These are phyloP conservation scores for Hyles lineata DNA, from an alignment of 2,888 invertebrate species.

Conservation along the genomic window DNA sequence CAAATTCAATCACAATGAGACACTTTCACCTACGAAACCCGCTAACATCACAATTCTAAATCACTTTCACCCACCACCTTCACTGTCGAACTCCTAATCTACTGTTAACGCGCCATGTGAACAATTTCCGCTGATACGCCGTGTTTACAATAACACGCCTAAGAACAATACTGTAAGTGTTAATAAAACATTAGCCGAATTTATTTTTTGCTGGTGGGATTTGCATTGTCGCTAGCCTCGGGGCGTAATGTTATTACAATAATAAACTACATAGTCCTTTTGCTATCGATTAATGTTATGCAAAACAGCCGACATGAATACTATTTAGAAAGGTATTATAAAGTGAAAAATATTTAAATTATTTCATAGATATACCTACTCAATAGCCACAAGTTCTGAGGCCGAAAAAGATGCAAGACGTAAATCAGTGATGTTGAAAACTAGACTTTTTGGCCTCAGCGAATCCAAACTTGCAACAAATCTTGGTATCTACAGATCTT, in stretches of 20 bases:
- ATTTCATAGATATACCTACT: too few species aligned
- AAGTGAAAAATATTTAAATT: too few species aligned
- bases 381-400: neutral
- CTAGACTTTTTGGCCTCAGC: too few species aligned
- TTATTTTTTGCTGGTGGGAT: constrained; percentile 32
- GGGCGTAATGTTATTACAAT: constrained; percentile 36
- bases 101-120: neutral
- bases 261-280: neutral
- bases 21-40: neutral
- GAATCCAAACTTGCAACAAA: too few species aligned
- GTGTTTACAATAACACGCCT: constrained; percentile 50
- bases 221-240: constrained; percentile 25
- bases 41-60: neutral
- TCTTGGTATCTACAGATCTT: too few species aligned
- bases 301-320: neutral
- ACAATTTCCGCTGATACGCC: constrained; percentile 1
- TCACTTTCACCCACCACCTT: neutral
- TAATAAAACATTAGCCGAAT: constrained; percentile 52
- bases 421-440: too few species aligned
- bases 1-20: neutral
- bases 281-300: neutral
- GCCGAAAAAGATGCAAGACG: too few species aligned
- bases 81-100: neutral
- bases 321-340: too few species aligned
- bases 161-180: constrained; percentile 55